phyloP scores from a whole-genome alignment of 2,888 invertebrate genomes.

The Stramonita haemastoma region DNA sequence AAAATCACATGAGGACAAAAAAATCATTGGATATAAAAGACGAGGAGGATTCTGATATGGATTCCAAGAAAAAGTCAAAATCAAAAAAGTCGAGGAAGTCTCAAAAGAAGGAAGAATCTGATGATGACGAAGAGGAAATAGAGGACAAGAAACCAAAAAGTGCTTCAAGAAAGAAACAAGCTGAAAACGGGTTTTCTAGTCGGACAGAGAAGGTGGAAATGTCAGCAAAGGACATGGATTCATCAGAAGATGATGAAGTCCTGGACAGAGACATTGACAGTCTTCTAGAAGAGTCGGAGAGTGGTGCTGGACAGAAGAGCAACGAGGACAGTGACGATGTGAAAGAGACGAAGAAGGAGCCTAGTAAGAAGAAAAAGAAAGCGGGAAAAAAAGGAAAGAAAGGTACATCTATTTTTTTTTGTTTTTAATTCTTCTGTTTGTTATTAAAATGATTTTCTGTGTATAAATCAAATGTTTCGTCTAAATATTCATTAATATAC shows the following conservation, averaged over 20 bases:
- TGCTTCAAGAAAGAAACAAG: background rate
- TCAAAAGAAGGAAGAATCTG: slow-evolving; percentile 17
- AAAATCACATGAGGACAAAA: slow-evolving; percentile 24
- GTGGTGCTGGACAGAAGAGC: slow-evolving; percentile 41
- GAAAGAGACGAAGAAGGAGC: slow-evolving; percentile 26
- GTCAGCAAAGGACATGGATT: slow-evolving; percentile 50
- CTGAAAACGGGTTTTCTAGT: slow-evolving; percentile 41
- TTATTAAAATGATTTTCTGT: background rate
- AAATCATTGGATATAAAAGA: slow-evolving; percentile 29
- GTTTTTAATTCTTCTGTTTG: background rate
- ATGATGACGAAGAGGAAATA: slow-evolving; percentile 6
- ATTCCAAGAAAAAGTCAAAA: background rate
- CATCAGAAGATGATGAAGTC: slow-evolving; percentile 57
- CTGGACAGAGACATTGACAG: slow-evolving; percentile 62
- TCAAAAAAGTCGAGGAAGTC: background rate
- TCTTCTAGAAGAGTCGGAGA: slow-evolving; percentile 46
- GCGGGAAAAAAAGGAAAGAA: slow-evolving; percentile 24
- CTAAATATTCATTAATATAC: background rate
- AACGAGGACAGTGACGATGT: slow-evolving; percentile 43
- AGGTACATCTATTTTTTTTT: slow-evolving; percentile 15
- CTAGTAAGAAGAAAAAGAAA: background rate
- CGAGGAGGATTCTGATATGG: slow-evolving; percentile 9
- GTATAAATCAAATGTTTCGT: background rate
- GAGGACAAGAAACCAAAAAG: background rate
- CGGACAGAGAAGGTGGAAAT: slow-evolving; percentile 31